A percentile compares a stretch with the other conserved stretches of the same genome.
These are phyloP conservation scores for Mya arenaria DNA, from an alignment of 1,140 invertebrate species.

Conservation along the genomic window DNA sequence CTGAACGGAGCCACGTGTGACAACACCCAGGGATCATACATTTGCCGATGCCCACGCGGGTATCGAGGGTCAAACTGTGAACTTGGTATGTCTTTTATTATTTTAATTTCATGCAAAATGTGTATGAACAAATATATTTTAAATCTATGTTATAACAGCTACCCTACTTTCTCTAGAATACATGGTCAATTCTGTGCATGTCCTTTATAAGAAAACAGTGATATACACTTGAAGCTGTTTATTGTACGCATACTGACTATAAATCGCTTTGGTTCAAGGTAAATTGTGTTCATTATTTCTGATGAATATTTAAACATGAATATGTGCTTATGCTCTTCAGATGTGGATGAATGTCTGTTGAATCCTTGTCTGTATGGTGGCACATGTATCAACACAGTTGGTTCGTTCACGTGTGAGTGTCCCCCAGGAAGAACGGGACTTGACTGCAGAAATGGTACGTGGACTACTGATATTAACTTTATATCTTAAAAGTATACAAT, in stretches of 20 bases:
- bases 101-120: too few relatives aligned
- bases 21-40: slow-evolving; percentile 68
- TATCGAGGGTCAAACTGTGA: slow-evolving; percentile 71
- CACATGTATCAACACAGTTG: slow-evolving; percentile 68
- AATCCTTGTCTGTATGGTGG: slow-evolving; percentile 72
- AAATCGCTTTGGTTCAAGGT: background rate
- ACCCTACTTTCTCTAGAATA: too few relatives aligned
- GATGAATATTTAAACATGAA: background rate
- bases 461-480: too few relatives aligned
- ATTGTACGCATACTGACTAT: background rate
- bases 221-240: too few relatives aligned
- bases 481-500: too few relatives aligned
- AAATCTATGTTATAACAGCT: too few relatives aligned
- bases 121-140: too few relatives aligned
- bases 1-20: slow-evolving; percentile 68
- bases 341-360: slow-evolving; percentile 69
- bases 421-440: slow-evolving; percentile 36
- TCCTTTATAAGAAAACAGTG: too few relatives aligned
- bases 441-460: slow-evolving; percentile 52
- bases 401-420: slow-evolving; percentile 66
- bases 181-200: too few relatives aligned
- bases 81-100: too few relatives aligned
- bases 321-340: too few relatives aligned
- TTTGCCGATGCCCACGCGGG: slow-evolving; percentile 70
- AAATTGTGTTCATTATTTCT: background rate